Evolutionary conservation across 2,113 vertebrate species (phyloP).

Genomic region (Phalacrocorax brasilianus): DNA sequence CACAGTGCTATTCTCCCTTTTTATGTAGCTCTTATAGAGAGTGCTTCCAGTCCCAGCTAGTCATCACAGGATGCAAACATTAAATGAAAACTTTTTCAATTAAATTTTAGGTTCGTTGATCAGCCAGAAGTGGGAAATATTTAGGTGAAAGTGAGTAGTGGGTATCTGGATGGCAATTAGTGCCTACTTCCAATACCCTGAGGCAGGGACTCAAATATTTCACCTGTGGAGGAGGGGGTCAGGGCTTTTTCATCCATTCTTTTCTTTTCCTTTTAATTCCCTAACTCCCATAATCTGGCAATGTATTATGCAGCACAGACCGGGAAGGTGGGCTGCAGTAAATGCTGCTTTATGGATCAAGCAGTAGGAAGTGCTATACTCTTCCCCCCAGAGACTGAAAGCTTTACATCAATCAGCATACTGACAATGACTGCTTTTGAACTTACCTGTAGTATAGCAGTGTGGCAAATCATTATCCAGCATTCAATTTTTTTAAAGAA

Average conservation of each 20-base stretch:
- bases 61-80: not conserved
- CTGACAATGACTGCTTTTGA: constrained; percentile 71
- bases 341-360: constrained; percentile 71
- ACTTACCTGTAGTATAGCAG: constrained; percentile 60
- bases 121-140: constrained; percentile 45
- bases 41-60: constrained; percentile 7
- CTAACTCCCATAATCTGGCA: constrained; percentile 63
- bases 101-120: constrained; percentile 50
- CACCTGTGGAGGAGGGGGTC: constrained; percentile 60
- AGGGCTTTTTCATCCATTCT: constrained; percentile 64
- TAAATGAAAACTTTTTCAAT: constrained; percentile 44
- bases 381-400: constrained; percentile 64
- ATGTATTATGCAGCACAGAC: constrained; percentile 68
- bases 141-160: constrained; percentile 34
- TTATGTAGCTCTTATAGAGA: not conserved
- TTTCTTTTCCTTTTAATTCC: constrained; percentile 69
- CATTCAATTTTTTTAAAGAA: constrained; percentile 58
- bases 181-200: constrained; percentile 37
- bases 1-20: constrained; percentile 4
- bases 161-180: constrained; percentile 50
- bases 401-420: constrained; percentile 74
- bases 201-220: constrained; percentile 54
- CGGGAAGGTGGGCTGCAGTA: constrained; percentile 66
- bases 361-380: constrained; percentile 70
- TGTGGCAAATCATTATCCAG: constrained; percentile 67